Base-by-base conservation (phyloP, 2,113 vertebrate genomes). In the Geococcyx californianus region DNA sequence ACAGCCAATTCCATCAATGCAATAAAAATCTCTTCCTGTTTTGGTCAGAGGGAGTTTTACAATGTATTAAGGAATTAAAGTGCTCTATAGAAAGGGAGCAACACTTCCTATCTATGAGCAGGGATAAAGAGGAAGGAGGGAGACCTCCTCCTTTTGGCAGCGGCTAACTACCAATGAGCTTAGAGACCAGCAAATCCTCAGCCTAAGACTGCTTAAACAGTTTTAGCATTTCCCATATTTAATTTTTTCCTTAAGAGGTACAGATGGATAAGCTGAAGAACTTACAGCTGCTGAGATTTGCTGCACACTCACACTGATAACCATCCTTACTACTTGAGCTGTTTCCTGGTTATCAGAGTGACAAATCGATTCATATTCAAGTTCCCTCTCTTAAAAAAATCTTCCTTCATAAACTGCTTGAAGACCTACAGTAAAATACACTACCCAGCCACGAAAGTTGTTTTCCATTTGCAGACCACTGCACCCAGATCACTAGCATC, bases 141-240 rank as follows among this genome's bases (percentile, higher is more conserved):
- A 88, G 52, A 69, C n/a, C 49, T 62, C 75, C 59, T 91, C 36
- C 63, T 90, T 88, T n/a, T 63, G 63, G 76, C 83, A 94, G 45
- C 72, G 92, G n/a, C 26, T 88, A 90, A 58, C 51, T 47, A 74
- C 63, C 56, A 60, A 94, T 63, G 18, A 92, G 88, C 83, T 90
- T 86, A 94, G 63, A 5, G 3, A 80, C 20, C 20, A 73, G 20
- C 33, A 86, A 44, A 94, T 67, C 34, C 45, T 80, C 51, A 70
- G 82, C 51, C 51, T 90, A 93, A 90, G 72, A 19, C 63, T 88
- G 75, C 92, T 95, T 94, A 77, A 85, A 77, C 25, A 81, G 68
- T 56, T 90, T 74, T 26, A 92, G 69, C 31, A 64, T 58, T 93
- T 86, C 54, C 60, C 55, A 47, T 44, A 66, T 36, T 88, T 84